Percentiles rank a stretch among this genome's conserved stretches.
Conservation (phyloP, 2,113 vertebrate species). For the Crotophaga sulcirostris region DNA sequence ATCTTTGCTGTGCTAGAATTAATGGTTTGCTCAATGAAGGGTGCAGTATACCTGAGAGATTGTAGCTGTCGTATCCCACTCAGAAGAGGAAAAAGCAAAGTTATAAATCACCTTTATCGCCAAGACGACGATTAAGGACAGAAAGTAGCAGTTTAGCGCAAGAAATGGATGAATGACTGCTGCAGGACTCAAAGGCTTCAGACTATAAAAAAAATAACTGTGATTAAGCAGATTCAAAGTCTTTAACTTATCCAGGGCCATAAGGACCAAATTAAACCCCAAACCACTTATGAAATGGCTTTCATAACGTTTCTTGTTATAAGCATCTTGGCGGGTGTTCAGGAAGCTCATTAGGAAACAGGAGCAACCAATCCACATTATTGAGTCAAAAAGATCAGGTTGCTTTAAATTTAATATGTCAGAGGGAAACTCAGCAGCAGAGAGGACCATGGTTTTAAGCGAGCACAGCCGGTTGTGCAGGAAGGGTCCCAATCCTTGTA, state of each 20-base stretch:
- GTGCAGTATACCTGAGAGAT: constrained; percentile 31
- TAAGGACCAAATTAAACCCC: constrained; percentile 36
- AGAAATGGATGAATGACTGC: neutral
- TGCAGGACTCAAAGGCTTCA: neutral
- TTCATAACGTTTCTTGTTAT: constrained; percentile 23
- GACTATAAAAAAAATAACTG: constrained; percentile 45
- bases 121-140: neutral
- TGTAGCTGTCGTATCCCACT: neutral
- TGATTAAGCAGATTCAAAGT: constrained; percentile 51
- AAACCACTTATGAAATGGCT: constrained; percentile 44
- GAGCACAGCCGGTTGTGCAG: neutral
- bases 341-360: constrained; percentile 39
- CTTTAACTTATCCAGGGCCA: constrained; percentile 11
- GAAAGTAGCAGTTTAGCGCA: neutral
- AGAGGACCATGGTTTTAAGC: neutral
- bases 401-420: neutral
- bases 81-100: neutral
- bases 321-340: neutral
- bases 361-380: neutral
- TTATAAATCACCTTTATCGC: constrained; percentile 40
- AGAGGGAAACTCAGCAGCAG: neutral
- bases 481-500: neutral
- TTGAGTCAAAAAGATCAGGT: neutral
- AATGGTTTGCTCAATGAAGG: neutral
- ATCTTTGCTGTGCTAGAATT: constrained; percentile 12